Percentiles rank a stretch among this genome's conserved stretches.
Conservation (phyloP, 30 jellyfish, hydroid and myxozoan species). For the Phacellophora camtschatica region DNA sequence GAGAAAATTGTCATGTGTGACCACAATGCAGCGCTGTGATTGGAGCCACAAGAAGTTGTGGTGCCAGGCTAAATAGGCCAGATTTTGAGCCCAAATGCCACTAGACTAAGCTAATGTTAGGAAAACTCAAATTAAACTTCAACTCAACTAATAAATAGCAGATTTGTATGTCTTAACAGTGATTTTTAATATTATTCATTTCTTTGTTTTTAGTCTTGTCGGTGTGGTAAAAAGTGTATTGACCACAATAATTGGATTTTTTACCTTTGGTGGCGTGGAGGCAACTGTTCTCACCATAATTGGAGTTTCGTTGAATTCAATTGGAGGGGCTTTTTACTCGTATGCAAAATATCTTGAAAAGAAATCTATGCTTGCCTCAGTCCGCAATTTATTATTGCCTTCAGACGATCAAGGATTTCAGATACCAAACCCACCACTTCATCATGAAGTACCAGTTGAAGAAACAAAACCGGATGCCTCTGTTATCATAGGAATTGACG, state of each 20-base stretch:
- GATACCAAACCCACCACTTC: background rate
- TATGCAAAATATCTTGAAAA: conserved; percentile 81
- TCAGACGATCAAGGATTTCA: background rate
- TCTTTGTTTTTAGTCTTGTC: conserved; percentile 87
- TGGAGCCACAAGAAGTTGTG: too few species aligned
- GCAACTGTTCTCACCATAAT: conserved; percentile 64
- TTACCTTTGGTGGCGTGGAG: conserved; percentile 97
- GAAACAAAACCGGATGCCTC: background rate
- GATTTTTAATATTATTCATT: too few species aligned
- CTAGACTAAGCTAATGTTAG: too few species aligned
- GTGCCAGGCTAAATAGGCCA: too few species aligned
- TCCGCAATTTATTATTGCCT: conserved; percentile 8
- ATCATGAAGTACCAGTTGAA: background rate
- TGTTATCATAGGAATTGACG: conserved; percentile 21
- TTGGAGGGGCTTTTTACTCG: conserved; percentile 85
- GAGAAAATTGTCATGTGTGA: too few species aligned
- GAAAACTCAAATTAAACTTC: too few species aligned
- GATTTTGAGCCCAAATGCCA: too few species aligned
- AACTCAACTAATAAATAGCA: too few species aligned
- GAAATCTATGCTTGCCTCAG: conserved; percentile 17
- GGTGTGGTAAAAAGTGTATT: conserved; percentile 97
- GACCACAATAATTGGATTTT: conserved; percentile 92
- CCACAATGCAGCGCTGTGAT: too few species aligned
- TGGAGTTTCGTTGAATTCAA: conserved; percentile 85
- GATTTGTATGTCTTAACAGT: too few species aligned